phyloP scores from a whole-genome alignment of 2,797 vertebrate genomes.

The Helarctos malayanus region DNA sequence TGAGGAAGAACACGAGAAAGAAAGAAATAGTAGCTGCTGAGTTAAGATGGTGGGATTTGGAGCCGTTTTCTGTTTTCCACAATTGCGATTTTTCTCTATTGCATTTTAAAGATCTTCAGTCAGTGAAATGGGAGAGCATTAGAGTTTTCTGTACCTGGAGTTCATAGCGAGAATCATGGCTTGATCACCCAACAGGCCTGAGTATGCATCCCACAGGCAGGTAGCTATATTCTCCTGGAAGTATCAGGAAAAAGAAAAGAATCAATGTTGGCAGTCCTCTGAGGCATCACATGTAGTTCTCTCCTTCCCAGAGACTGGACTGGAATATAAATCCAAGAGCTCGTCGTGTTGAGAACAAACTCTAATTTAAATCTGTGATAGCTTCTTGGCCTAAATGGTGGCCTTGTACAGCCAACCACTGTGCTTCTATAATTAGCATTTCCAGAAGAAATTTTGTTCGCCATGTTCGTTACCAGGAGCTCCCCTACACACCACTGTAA shows the following conservation, averaged over 20 bases:
- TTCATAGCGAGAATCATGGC: conserved; percentile 76
- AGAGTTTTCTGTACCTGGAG: conserved; percentile 71
- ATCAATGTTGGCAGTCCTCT: not conserved
- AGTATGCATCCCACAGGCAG: not conserved
- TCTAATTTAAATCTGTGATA: not conserved
- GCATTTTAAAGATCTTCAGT: not conserved
- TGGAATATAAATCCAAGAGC: not conserved
- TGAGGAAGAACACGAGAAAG: not conserved
- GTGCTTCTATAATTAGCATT: not conserved
- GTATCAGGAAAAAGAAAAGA: not conserved
- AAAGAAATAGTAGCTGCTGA: not conserved
- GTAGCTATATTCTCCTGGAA: conserved; percentile 2
- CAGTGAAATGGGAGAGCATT: not conserved
- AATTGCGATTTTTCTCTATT: not conserved
- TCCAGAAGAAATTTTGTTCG: not conserved
- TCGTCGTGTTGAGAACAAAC: not conserved
- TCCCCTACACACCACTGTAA: not conserved
- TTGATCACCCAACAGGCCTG: conserved; percentile 48
- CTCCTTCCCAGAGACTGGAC: not conserved
- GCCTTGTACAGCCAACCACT: not conserved
- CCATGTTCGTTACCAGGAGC: not conserved
- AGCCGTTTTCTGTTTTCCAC: not conserved
- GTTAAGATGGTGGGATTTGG: not conserved
- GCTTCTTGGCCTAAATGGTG: not conserved
- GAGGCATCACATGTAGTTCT: not conserved